phyloP scores from a whole-genome alignment of 2,113 vertebrate genomes.

The Edolisoma coerulescens region DNA sequence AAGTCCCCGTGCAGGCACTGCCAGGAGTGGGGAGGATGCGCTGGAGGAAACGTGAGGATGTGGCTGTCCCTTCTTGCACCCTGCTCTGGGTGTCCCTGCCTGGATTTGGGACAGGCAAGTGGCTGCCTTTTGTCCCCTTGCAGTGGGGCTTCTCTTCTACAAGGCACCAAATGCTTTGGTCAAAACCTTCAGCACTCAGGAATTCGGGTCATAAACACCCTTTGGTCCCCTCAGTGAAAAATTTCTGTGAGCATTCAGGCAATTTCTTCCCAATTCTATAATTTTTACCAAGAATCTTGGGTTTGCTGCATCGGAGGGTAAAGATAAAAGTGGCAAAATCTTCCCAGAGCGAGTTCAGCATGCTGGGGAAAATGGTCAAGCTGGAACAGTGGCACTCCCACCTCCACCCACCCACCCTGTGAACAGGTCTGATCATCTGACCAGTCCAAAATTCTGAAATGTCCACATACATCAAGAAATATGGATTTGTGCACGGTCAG shows the following conservation, averaged over 20 bases:
- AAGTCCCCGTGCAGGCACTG: background rate
- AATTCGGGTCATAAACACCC: background rate
- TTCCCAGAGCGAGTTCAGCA: background rate
- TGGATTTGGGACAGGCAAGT: background rate
- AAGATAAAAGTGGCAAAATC: background rate
- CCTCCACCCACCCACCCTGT: background rate
- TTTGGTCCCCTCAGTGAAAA: background rate
- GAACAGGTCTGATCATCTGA: background rate
- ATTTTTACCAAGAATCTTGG: background rate
- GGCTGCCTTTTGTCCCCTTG: background rate
- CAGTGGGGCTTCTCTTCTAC: background rate
- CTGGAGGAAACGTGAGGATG: background rate
- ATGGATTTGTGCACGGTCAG: background rate
- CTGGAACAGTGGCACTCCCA: background rate
- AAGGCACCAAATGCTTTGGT: background rate
- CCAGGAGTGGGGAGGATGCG: background rate
- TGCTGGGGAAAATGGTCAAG: background rate
- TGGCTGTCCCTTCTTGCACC: background rate
- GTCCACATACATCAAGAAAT: background rate
- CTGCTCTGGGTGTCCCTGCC: background rate
- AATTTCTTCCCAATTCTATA: background rate
- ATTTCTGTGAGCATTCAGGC: background rate
- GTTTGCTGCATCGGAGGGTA: background rate
- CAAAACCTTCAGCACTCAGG: background rate
- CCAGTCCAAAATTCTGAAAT: background rate